Evolutionary conservation across 2,797 vertebrate genomes (phyloP).

Genomic region (Melanotaenia nigrans): DNA sequence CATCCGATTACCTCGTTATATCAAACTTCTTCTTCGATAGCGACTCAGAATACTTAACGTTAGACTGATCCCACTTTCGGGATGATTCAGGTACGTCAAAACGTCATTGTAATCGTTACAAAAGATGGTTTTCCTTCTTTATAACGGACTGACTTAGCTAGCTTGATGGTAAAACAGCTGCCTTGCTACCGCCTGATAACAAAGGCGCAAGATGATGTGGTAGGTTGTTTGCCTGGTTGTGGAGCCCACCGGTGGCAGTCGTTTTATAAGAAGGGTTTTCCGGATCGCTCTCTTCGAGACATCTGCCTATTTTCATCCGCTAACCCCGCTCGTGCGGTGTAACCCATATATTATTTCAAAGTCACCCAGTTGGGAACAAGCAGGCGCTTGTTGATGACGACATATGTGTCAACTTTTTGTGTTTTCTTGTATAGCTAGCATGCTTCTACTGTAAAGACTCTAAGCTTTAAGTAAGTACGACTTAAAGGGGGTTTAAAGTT

Average conservation of each 20-base stretch:
- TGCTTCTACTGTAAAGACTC: conserved; percentile 12
- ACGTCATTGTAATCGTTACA: conserved; percentile 40
- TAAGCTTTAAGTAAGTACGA: conserved; percentile 51
- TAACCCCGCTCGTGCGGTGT: conserved; percentile 16
- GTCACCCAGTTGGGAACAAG: not conserved
- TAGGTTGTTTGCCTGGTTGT: conserved; percentile 24
- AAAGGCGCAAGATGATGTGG: conserved; percentile 74
- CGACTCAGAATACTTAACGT: conserved; percentile 14
- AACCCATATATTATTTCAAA: accelerated
- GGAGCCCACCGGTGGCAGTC: not conserved
- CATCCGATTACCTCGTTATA: conserved; percentile 63
- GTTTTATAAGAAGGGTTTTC: conserved; percentile 15
- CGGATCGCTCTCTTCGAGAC: accelerated
- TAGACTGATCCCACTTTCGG: conserved; percentile 52
- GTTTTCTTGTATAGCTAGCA: conserved; percentile 14
- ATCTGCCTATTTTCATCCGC: accelerated
- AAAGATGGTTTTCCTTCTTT: not conserved
- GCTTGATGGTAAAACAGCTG: conserved; percentile 20
- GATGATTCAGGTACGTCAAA: conserved; percentile 52
- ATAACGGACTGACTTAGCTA: conserved; percentile 10
- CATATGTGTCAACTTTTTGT: conserved; percentile 1
- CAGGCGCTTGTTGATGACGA: conserved; percentile 58
- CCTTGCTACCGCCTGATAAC: conserved; percentile 65
- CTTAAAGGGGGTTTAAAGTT: not conserved
- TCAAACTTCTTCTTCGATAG: conserved; percentile 38